Conservation (phyloP, 2,888 invertebrate species). For the Dryobota labecula region DNA sequence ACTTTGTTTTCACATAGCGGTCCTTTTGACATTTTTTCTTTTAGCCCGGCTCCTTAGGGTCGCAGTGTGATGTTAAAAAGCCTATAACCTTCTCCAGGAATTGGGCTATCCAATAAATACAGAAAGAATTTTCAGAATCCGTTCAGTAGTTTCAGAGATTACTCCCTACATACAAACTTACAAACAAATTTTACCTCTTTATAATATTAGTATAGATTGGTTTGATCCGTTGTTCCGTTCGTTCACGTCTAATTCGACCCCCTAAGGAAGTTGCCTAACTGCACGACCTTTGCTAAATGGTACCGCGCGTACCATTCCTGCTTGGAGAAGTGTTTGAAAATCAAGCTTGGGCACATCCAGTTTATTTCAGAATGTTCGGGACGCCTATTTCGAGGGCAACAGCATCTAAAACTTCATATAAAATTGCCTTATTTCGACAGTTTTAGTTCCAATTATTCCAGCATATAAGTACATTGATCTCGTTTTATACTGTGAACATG, state of each 20-base stretch:
- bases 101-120: no score
- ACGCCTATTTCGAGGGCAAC: neutral
- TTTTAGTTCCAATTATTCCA: neutral
- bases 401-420: neutral
- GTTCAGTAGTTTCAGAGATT: no score
- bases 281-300: conserved; percentile 8
- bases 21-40: no score
- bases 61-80: no score
- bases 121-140: no score
- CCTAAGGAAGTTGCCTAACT: conserved; percentile 52
- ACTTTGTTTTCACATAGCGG: no score
- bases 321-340: neutral
- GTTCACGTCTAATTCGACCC: conserved; percentile 21
- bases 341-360: neutral
- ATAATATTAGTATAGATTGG: no score
- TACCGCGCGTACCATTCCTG: neutral
- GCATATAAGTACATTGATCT: neutral
- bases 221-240: conserved; percentile 20
- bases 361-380: neutral
- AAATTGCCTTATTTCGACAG: neutral
- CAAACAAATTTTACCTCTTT: no score
- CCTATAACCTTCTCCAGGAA: no score
- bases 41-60: no score
- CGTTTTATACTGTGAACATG: conserved; percentile 11
- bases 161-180: no score